phyloP scores from a whole-genome alignment of 1,140 invertebrate species.

The Drosophila nigrodunni region DNA sequence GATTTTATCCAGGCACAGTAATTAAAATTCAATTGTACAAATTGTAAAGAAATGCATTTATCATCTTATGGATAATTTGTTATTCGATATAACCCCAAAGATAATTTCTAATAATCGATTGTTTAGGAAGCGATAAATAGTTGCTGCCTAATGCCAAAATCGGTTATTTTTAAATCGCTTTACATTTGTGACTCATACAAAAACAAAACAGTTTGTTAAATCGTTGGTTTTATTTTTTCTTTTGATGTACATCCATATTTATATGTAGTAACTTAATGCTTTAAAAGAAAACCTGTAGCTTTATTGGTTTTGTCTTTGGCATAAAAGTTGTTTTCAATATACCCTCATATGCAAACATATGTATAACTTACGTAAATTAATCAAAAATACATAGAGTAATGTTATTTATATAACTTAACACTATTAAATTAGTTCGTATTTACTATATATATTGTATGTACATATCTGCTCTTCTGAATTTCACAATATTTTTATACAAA shows the following conservation, averaged over 20 bases:
- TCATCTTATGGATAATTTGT: too few relatives aligned
- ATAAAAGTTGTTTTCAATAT: constrained; percentile 36
- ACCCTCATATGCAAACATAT: constrained; percentile 6
- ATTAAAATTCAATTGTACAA: too few relatives aligned
- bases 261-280: neutral
- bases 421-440: constrained; percentile 16
- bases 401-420: constrained; percentile 20
- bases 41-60: too few relatives aligned
- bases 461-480: constrained; percentile 32
- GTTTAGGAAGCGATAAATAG: too few relatives aligned
- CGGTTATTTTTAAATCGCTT: too few relatives aligned
- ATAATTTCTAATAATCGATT: too few relatives aligned
- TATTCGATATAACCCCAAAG: too few relatives aligned
- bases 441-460: constrained; percentile 24
- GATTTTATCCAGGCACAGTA: too few relatives aligned
- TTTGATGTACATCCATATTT: neutral
- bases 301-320: constrained; percentile 38
- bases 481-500: constrained; percentile 28
- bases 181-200: too few relatives aligned
- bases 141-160: too few relatives aligned
- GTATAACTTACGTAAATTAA: constrained; percentile 33
- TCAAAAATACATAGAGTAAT: constrained; percentile 29
- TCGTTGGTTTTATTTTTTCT: neutral
- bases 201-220: neutral
- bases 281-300: constrained; percentile 14